These are phyloP conservation scores for Amphiprion ocellaris DNA, from an alignment of 2,113 vertebrate species.

Conservation along the genomic window DNA sequence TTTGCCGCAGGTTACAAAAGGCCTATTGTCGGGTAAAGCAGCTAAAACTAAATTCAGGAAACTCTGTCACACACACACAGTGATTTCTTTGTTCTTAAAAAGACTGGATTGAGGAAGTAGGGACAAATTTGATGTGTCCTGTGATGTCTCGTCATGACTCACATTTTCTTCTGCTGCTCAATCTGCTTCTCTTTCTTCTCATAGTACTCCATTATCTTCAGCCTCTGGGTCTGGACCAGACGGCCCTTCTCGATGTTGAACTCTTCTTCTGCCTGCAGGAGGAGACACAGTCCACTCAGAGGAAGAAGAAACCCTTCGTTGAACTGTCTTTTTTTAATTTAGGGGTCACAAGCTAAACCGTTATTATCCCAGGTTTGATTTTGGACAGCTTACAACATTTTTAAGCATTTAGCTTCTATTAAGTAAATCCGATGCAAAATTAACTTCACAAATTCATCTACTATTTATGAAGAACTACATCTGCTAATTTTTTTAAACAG, in stretches of 20 bases:
- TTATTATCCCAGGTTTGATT: too few relatives aligned
- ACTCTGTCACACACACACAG: conserved; percentile 24
- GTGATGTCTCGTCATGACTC: conserved; percentile 53
- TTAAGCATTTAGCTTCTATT: too few relatives aligned
- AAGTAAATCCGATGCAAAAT: too few relatives aligned
- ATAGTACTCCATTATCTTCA: conserved; percentile 99
- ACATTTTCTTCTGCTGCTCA: conserved; percentile 99
- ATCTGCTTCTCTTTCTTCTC: conserved; percentile 99
- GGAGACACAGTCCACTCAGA: conserved; percentile 45
- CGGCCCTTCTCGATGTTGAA: conserved; percentile 99
- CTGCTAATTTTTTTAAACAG: too few relatives aligned
- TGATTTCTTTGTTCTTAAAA: conserved; percentile 36
- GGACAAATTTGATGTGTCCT: background rate
- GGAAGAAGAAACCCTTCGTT: background rate
- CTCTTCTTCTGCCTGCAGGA: conserved; percentile 95
- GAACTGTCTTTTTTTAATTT: too few relatives aligned
- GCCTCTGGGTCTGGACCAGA: conserved; percentile 96
- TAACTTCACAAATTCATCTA: too few relatives aligned
- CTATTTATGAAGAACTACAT: too few relatives aligned
- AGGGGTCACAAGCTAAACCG: too few relatives aligned
- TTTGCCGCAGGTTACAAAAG: conserved; percentile 16
- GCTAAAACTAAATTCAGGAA: conserved; percentile 47
- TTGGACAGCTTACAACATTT: too few relatives aligned
- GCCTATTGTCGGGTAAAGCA: conserved; percentile 4
- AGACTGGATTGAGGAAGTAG: background rate